Base-by-base conservation (phyloP, 2,888 invertebrate genomes). In the Steinernema scapterisci region DNA sequence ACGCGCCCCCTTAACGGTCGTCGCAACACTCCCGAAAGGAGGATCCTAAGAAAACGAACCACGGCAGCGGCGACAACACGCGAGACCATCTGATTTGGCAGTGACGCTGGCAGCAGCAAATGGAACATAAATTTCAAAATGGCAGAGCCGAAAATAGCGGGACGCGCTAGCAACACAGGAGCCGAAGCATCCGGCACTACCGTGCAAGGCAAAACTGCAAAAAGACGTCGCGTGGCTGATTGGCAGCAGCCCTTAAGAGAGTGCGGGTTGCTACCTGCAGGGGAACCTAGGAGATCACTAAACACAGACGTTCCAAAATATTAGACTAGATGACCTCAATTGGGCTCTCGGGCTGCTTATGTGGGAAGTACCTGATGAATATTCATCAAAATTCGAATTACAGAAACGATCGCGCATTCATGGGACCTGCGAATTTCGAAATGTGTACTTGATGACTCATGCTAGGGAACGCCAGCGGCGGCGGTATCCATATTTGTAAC, bases 111-210 rank as follows among this genome's bases (percentile, higher is more conserved):
- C n/a, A n/a, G n/a, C n/a, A n/a, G 48, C 7, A 48, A 48, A 48
- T 63, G 63, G 63, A 27, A 63, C 63, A 63, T 63, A 16, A 63
- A 63, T 25, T 25, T 31, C 16, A 31, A 63, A 63, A 63, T 38
- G 27, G 63, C 31, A 27, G 9, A 16, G 27, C 63, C 16, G 1
- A 16, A 63, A 63, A 63, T 63, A 63, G 63, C 63, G 6, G 6
- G 21, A n/a, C n/a, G n/a, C n/a, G 38, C 9, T 38, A 9, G 38
- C 38, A 38, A 9, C 38, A 38, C n/a, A n/a, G n/a, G n/a, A n/a
- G n/a, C n/a, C n/a, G 38, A 38, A 38, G 38, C 38, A 3, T 38
- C 38, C 38, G 31, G 38, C 11, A 31, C 63, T 31, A 63, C 63
- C 31, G 25, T 25, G 16, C 25, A 63, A 27, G 19, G 6, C 5